Conservation (phyloP, 2,888 invertebrate species). For the Muscina levida region DNA sequence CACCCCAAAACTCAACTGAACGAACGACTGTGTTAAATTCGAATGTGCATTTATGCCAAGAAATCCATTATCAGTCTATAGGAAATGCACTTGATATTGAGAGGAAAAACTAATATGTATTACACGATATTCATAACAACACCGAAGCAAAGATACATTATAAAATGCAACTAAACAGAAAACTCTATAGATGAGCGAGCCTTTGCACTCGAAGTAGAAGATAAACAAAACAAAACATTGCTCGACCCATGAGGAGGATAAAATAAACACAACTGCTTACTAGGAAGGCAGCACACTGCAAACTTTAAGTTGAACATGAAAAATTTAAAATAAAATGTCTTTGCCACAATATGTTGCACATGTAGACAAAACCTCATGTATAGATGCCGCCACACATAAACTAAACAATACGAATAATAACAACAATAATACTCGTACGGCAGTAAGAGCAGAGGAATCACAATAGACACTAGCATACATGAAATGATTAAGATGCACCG, state of each 20-base stretch:
- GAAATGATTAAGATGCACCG: conserved; percentile 1
- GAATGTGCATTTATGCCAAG: neutral
- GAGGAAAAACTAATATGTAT: conserved; percentile 14
- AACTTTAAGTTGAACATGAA: conserved; percentile 31
- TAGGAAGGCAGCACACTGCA: neutral
- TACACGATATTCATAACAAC: conserved; percentile 14
- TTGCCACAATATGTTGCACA: conserved; percentile 30
- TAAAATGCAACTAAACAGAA: no score
- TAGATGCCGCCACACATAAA: neutral
- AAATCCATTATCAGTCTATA: conserved; percentile 51
- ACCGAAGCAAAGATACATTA: neutral
- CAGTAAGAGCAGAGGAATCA: conserved; percentile 5
- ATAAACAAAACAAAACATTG: no score
- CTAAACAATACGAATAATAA: neutral
- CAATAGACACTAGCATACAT: conserved; percentile 5
- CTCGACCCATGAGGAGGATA: neutral
- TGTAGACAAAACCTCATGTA: neutral
- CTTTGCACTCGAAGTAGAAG: no score
- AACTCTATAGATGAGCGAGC: no score
- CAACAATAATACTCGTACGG: conserved; percentile 5
- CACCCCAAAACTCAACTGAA: conserved; percentile 27
- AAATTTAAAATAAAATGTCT: conserved; percentile 22
- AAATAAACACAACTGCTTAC: neutral
- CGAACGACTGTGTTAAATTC: neutral
- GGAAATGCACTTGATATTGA: conserved; percentile 49